Conservation (phyloP, 2,113 vertebrate species). For the Equus przewalskii region DNA sequence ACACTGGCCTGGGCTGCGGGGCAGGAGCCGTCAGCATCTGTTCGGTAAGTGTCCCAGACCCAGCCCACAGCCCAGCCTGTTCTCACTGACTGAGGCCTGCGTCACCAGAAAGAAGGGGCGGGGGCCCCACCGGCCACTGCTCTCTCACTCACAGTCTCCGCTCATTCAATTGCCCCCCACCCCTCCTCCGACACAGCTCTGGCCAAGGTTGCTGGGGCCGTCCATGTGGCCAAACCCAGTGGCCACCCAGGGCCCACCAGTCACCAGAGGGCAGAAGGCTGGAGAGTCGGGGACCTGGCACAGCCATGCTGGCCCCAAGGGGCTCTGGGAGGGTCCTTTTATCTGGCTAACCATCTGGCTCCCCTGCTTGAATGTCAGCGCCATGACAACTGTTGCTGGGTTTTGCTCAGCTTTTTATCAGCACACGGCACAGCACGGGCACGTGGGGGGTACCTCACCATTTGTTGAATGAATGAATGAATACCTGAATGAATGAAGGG, state of each 20-base stretch:
- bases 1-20: neutral
- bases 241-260: neutral
- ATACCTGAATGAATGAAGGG: neutral
- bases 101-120: neutral
- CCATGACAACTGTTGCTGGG: neutral
- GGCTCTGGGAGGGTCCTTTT: neutral
- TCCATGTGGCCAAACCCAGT: neutral
- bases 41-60: neutral
- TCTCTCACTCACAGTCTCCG: neutral
- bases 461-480: neutral
- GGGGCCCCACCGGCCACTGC: neutral
- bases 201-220: neutral
- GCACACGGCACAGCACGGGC: neutral
- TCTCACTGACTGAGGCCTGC: neutral
- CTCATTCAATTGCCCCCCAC: neutral
- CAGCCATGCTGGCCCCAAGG: neutral
- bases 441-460: neutral
- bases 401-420: neutral
- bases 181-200: neutral
- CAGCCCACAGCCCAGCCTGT: fast-evolving
- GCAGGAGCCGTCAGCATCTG: fast-evolving
- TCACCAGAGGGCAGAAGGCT: neutral
- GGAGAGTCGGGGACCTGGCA: neutral
- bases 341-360: neutral
- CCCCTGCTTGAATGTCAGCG: neutral